A percentile compares a stretch with the other conserved stretches of the same genome.
Evolutionary conservation across 1,140 invertebrate species (phyloP).

Genomic region (Pseudomyrmex concolor): DNA sequence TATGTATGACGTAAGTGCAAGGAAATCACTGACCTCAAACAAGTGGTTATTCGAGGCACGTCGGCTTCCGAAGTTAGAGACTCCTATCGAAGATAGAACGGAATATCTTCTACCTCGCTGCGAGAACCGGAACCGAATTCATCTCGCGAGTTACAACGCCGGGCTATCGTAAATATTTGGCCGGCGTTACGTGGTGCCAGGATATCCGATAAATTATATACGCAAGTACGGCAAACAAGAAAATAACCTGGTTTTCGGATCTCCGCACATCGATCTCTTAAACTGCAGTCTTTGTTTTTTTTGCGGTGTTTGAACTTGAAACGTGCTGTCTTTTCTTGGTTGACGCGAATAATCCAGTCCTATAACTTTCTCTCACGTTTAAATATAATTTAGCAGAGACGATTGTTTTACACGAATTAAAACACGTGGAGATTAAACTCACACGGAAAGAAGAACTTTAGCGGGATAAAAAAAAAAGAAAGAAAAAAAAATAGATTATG

Average conservation of each 20-base stretch:
- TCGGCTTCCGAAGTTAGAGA: neutral
- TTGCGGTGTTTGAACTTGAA: neutral
- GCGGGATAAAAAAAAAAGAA: too few relatives aligned
- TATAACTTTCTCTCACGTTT: neutral
- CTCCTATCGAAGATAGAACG: conserved; percentile 22
- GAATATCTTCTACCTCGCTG: neutral
- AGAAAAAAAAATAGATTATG: too few relatives aligned
- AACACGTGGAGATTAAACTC: too few relatives aligned
- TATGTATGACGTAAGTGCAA: neutral
- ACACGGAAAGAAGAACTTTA: too few relatives aligned
- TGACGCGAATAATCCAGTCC: neutral
- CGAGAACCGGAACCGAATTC: neutral
- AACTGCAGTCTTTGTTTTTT: neutral
- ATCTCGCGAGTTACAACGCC: conserved; percentile 27
- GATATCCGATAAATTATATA: conserved; percentile 20
- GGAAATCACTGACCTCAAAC: conserved; percentile 17
- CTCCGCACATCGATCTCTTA: too few relatives aligned
- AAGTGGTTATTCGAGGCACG: conserved; percentile 61
- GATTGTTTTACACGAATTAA: too few relatives aligned
- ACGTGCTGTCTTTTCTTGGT: neutral
- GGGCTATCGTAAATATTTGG: conserved; percentile 45
- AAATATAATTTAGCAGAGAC: neutral
- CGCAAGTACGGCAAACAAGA: neutral
- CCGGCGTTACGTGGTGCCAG: neutral
- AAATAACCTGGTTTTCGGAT: conserved; percentile 17